These are phyloP conservation scores for Nyleta sp. DNA, from an alignment of 2,888 invertebrate species.

Conservation along the genomic window DNA sequence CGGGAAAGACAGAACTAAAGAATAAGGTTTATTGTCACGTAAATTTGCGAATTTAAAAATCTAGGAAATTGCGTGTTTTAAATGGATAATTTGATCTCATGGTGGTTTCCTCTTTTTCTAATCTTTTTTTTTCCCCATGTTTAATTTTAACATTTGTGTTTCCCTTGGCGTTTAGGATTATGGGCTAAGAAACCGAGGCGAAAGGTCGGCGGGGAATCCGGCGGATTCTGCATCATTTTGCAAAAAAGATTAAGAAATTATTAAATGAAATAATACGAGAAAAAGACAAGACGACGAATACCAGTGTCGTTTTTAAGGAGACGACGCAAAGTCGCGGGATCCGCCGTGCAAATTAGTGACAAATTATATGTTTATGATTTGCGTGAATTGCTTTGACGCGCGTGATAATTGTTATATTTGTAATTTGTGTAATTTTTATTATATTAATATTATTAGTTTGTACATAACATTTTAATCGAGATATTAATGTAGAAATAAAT, in stretches of 20 bases:
- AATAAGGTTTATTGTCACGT: not conserved
- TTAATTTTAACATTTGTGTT: conserved; percentile 26
- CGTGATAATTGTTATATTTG: conserved; percentile 64
- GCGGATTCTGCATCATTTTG: conserved; percentile 10
- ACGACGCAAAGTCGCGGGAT: conserved; percentile 6
- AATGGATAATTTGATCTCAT: conserved; percentile 48
- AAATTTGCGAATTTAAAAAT: not conserved
- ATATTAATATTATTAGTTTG: conserved; percentile 58
- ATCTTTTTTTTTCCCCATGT: conserved; percentile 3
- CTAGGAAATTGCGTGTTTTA: conserved; percentile 12
- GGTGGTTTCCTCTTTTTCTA: conserved; percentile 16
- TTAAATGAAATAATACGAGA: too few relatives aligned
- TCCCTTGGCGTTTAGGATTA: conserved; percentile 36
- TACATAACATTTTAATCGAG: conserved; percentile 57
- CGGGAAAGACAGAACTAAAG: conserved; percentile 28
- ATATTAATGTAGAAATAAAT: conserved; percentile 56
- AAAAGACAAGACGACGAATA: not conserved
- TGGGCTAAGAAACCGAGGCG: conserved; percentile 8
- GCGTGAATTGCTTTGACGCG: conserved; percentile 45
- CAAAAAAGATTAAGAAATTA: too few relatives aligned
- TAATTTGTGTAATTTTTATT: conserved; percentile 59
- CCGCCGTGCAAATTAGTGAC: conserved; percentile 28
- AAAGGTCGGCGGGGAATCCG: conserved; percentile 8
- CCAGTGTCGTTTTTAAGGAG: not conserved
- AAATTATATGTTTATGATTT: conserved; percentile 43